Conservation (phyloP, 2,888 invertebrate genomes). For the Danaus chrysippus region DNA sequence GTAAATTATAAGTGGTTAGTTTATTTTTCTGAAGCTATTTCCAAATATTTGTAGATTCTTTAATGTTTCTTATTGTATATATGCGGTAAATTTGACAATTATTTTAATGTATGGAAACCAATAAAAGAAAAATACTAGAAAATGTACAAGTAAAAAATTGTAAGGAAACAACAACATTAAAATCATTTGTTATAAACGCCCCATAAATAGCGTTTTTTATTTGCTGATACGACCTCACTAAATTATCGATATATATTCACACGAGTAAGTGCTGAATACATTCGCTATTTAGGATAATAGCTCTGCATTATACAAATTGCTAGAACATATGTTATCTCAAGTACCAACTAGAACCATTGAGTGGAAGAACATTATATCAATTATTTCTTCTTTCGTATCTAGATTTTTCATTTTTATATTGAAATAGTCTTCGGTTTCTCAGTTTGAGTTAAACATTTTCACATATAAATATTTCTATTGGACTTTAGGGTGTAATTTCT, state of each 20-base stretch:
- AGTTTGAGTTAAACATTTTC: background rate
- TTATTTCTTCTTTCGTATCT: constrained; percentile 5
- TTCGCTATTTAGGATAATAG: constrained; percentile 6
- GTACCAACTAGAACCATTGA: constrained; percentile 2
- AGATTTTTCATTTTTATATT: background rate
- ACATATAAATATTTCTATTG: too few relatives aligned
- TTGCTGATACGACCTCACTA: constrained; percentile 1
- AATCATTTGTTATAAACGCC: background rate
- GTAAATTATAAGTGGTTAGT: too few relatives aligned
- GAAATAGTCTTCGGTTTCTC: background rate
- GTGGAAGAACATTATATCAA: constrained; percentile 5
- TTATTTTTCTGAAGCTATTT: too few relatives aligned
- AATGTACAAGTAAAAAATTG: background rate
- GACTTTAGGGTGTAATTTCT: too few relatives aligned
- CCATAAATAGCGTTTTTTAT: constrained; percentile 1
- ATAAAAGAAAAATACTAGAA: too few relatives aligned
- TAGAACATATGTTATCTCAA: constrained; percentile 6
- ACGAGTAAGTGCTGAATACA: background rate
- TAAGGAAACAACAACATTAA: background rate
- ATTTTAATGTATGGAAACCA: too few relatives aligned
- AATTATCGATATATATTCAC: constrained; percentile 2
- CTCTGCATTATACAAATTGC: constrained; percentile 7
- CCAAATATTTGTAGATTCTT: too few relatives aligned
- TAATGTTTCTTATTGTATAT: too few relatives aligned
- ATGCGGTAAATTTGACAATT: too few relatives aligned